Evolutionary conservation across 2,113 vertebrate genomes (phyloP).

Genomic region (Haemorhous mexicanus): DNA sequence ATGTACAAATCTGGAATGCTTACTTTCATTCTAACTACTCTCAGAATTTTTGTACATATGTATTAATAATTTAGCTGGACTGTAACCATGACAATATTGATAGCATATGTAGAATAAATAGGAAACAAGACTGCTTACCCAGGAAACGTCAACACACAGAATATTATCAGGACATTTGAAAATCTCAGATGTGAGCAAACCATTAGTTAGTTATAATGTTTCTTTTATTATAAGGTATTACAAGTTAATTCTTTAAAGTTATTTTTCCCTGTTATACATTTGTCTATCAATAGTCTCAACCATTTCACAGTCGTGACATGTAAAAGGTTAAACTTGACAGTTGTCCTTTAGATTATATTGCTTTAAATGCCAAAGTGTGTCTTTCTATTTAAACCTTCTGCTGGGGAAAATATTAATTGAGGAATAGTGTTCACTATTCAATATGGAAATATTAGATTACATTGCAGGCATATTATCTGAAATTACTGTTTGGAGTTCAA

Average conservation of each 20-base stretch:
- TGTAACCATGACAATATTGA: slow-evolving; percentile 48
- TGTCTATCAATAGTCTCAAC: background rate
- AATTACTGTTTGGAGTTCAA: background rate
- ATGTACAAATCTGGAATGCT: background rate
- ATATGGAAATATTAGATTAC: background rate
- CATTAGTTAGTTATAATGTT: background rate
- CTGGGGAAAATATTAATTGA: background rate
- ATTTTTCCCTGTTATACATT: background rate
- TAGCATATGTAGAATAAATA: slow-evolving; percentile 6
- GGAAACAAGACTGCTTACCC: background rate
- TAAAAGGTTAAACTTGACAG: background rate
- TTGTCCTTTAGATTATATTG: slow-evolving; percentile 9
- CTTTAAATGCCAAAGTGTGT: slow-evolving; percentile 8
- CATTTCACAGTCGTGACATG: background rate
- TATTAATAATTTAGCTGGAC: slow-evolving; percentile 8
- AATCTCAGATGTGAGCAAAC: background rate
- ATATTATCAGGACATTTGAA: background rate
- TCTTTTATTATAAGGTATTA: background rate
- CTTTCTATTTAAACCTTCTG: slow-evolving; percentile 7
- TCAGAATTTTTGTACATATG: background rate
- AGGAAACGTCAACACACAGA: background rate
- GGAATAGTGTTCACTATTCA: background rate
- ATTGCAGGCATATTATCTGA: background rate
- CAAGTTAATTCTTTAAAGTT: background rate
- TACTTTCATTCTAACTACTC: background rate